phyloP scores from a whole-genome alignment of 1,140 invertebrate genomes.

The Nomia melanderi region DNA sequence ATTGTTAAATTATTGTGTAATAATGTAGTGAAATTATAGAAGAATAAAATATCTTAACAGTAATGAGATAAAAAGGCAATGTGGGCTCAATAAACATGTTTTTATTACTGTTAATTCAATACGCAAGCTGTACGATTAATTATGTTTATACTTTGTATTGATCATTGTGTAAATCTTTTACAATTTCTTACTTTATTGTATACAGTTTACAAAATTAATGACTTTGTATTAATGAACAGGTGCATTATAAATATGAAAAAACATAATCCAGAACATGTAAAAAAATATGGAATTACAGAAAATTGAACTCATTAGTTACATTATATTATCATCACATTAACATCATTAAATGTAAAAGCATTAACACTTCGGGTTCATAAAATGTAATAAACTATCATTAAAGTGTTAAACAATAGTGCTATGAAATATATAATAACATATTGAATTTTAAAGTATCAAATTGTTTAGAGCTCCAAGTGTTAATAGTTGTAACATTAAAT shows the following conservation, averaged over 20 bases:
- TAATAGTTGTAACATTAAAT: neutral
- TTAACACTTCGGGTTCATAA: slow-evolving; percentile 10
- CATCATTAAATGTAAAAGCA: neutral
- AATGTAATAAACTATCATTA: too few relatives aligned
- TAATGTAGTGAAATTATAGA: neutral
- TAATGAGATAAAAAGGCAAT: neutral
- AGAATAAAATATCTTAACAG: neutral
- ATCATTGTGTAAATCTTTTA: neutral
- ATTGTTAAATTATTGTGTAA: neutral
- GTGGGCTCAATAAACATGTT: slow-evolving; percentile 21
- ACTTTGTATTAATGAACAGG: neutral
- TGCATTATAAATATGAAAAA: neutral
- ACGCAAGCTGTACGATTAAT: neutral
- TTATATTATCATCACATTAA: neutral
- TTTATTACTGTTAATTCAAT: slow-evolving; percentile 2
- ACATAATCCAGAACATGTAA: too few relatives aligned
- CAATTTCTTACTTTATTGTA: neutral
- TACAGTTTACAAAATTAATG: neutral
- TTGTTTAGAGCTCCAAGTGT: neutral
- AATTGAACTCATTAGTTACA: neutral
- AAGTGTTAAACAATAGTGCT: too few relatives aligned
- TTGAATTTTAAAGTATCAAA: neutral
- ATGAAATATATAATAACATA: too few relatives aligned
- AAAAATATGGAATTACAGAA: neutral
- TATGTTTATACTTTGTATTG: neutral